Base-by-base conservation (phyloP, 2,113 vertebrate species). In the Gorsachius goisagi region DNA sequence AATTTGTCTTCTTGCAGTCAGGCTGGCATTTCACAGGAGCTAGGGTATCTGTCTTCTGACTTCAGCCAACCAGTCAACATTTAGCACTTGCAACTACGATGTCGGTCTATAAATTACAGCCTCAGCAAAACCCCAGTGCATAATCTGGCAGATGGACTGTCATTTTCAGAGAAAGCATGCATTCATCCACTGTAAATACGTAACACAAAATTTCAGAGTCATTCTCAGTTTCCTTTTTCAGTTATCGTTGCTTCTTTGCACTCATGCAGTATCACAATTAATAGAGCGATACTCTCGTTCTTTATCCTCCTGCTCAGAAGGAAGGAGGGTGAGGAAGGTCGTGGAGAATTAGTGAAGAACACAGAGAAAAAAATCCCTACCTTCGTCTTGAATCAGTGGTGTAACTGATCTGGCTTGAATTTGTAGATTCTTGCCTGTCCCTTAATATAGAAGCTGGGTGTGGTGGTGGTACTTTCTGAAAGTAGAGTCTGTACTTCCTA, bases 401-500 rank as follows among this genome's bases (percentile, higher is more conserved):
- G 2, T 76, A 92, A 78, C 30, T 91, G 8, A 27, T 69, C 24
- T 4, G 4, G 5, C 75, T 84, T 63, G n/a, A 74, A 67, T 90
- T 75, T 0, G 0, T 63, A 89, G 24, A 63, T 86, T 79, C 47
- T 78, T 95, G 20, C 58, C 35, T 33, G 16, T 56, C 26, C 41
- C 35, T 92, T 72, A 81, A 86, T 90, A 81, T 67, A 90, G 93
- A 85, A 85, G 15, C 71, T 86, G 59, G 44, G 37, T 91, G 60
- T 92, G 53, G 33, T 76, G 27, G 41, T 82, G 63, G n/a, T 90
- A 76, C 21, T 77, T 96, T 80, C 75, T 88, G 69, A 88, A 93
- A 94, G 86, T 16, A 82, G 64, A 84, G 21, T 68, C 33, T 89
- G 60, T 95, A 77, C 63, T 92, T 96, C 66, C 83, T 94, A 94